phyloP scores from a whole-genome alignment of 2,113 vertebrate species.

The Oenanthe melanoleuca region DNA sequence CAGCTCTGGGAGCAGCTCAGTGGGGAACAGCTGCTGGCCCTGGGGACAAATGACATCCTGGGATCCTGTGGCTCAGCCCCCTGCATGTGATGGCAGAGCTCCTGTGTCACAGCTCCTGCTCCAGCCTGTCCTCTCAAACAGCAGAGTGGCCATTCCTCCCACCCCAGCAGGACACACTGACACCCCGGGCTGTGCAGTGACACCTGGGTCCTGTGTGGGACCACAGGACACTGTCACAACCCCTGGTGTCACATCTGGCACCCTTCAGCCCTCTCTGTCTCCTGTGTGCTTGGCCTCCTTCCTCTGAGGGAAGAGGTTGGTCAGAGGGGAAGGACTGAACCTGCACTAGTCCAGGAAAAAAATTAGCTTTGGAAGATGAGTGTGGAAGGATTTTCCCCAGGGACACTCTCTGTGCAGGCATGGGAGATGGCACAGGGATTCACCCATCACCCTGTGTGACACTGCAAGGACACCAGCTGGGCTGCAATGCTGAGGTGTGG shows the following conservation, averaged over 20 bases:
- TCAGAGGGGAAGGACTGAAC: neutral
- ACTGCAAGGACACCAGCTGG: neutral
- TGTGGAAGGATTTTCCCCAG: neutral
- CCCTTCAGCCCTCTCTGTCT: neutral
- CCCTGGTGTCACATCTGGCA: neutral
- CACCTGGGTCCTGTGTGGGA: accelerated
- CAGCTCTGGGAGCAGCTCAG: neutral
- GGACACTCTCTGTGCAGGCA: neutral
- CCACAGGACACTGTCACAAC: neutral
- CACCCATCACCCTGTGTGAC: neutral
- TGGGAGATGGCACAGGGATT: neutral
- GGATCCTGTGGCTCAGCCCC: neutral
- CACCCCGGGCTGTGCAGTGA: neutral
- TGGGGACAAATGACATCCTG: neutral
- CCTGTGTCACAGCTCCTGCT: accelerated
- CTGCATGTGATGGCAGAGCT: neutral
- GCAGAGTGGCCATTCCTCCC: neutral
- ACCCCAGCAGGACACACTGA: neutral
- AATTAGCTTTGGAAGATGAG: neutral
- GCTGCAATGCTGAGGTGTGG: accelerated
- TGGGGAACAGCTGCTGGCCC: neutral
- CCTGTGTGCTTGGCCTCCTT: neutral
- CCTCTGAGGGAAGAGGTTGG: neutral
- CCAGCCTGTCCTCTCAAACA: neutral
- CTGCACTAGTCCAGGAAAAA: neutral